These are phyloP conservation scores for Drosophila persimilis DNA, from an alignment of 1,140 invertebrate species.

Conservation along the genomic window DNA sequence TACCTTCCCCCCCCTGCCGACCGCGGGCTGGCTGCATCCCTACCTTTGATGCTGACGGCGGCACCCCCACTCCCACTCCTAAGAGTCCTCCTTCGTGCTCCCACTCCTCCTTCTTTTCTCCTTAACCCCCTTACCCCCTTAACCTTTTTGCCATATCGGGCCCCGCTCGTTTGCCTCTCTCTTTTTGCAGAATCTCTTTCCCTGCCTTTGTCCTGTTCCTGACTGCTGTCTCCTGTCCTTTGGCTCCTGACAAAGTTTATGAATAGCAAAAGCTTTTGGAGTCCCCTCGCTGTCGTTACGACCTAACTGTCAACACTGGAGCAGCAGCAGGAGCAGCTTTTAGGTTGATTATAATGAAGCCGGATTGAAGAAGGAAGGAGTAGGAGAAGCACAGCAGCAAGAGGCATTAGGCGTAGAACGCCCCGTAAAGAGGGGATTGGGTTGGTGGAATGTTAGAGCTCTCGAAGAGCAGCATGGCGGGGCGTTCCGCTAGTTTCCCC, in stretches of 20 bases:
- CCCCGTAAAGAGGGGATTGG: too few relatives aligned
- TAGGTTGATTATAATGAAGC: constrained; percentile 64
- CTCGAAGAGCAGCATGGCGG: too few relatives aligned
- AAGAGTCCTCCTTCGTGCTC: constrained; percentile 1
- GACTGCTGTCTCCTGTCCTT: constrained; percentile 9
- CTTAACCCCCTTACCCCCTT: constrained; percentile 20
- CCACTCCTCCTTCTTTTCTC: constrained; percentile 1
- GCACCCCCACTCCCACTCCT: not conserved
- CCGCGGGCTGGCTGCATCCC: not conserved
- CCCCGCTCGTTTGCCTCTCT: constrained; percentile 22
- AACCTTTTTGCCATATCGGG: constrained; percentile 70
- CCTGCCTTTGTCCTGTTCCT: constrained; percentile 4
- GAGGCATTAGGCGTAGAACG: too few relatives aligned
- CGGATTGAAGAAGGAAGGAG: constrained; percentile 7
- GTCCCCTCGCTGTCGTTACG: constrained; percentile 12
- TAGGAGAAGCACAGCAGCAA: not conserved
- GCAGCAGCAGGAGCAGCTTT: constrained; percentile 35
- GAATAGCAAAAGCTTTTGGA: constrained; percentile 56
- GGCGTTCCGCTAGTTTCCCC: not conserved
- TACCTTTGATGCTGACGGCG: constrained; percentile 4
- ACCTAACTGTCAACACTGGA: constrained; percentile 57
- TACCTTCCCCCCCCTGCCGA: constrained; percentile 15
- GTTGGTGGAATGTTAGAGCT: too few relatives aligned
- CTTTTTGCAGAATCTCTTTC: not conserved
- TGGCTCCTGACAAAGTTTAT: constrained; percentile 65